These are phyloP conservation scores for Caenorhabditis sulstoni DNA, from an alignment of 2,888 invertebrate genomes.

Conservation along the genomic window DNA sequence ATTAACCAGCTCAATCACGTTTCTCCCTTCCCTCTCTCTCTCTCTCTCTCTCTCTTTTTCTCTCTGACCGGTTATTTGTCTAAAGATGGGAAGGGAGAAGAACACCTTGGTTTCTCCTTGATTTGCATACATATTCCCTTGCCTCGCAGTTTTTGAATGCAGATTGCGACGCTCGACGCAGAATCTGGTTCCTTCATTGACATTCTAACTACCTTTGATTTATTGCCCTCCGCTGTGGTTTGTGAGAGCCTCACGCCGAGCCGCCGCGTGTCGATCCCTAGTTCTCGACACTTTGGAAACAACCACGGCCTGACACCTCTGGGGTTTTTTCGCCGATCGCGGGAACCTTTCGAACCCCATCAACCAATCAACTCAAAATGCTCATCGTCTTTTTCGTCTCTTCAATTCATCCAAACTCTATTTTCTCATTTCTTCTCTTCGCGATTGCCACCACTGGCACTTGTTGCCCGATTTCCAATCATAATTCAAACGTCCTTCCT, in stretches of 20 bases:
- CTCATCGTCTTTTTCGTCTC: conserved; percentile 25
- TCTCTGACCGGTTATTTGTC: conserved; percentile 53
- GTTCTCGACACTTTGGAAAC: conserved; percentile 34
- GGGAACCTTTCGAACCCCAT: conserved; percentile 36
- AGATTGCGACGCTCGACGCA: conserved; percentile 2
- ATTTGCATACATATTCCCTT: conserved; percentile 48
- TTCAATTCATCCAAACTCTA: not conserved
- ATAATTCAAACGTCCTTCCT: conserved; percentile 44
- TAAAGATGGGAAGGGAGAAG: conserved; percentile 21
- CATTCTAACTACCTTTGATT: conserved; percentile 58
- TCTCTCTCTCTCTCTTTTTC: too few species aligned
- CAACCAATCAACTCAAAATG: conserved; percentile 28
- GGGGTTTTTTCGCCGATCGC: conserved; percentile 11
- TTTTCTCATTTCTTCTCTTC: not conserved
- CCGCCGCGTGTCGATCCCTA: conserved; percentile 12
- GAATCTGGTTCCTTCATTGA: conserved; percentile 51
- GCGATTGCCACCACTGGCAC: conserved; percentile 15
- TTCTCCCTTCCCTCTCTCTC: too few species aligned
- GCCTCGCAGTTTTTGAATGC: conserved; percentile 26
- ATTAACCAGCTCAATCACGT: conserved; percentile 45
- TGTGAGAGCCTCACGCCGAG: conserved; percentile 21
- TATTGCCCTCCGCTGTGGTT: conserved; percentile 47
- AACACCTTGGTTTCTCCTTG: conserved; percentile 35
- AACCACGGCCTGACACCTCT: conserved; percentile 40
- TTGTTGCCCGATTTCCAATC: conserved; percentile 43